Conservation (phyloP, 2,888 invertebrate genomes). For the Heliconius sara region DNA sequence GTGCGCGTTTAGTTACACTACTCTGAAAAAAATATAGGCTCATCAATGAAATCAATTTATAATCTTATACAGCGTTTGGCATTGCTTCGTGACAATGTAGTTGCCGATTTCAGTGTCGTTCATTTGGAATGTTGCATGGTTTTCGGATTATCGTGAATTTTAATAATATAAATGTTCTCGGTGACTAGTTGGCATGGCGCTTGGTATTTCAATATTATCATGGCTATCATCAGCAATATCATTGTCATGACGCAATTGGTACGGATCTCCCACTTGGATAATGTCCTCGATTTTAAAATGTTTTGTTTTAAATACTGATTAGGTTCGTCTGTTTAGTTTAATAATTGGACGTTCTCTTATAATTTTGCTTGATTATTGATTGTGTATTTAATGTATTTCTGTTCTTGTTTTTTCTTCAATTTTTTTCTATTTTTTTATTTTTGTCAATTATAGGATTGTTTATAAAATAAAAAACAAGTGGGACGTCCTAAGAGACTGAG, state of each 20-base stretch:
- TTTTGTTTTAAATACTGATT: neutral
- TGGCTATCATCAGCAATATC: slow-evolving; percentile 81
- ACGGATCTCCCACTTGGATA: slow-evolving; percentile 68
- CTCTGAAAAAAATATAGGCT: slow-evolving; percentile 48
- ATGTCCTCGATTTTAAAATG: slow-evolving; percentile 13
- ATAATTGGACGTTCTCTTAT: neutral
- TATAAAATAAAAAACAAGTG: slow-evolving; percentile 44
- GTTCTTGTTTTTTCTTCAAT: neutral
- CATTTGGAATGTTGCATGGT: slow-evolving; percentile 81
- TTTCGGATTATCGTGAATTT: slow-evolving; percentile 61
- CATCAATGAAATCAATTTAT: slow-evolving; percentile 53
- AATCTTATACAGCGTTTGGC: slow-evolving; percentile 62
- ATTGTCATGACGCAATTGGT: slow-evolving; percentile 83
- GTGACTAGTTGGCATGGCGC: slow-evolving; percentile 76
- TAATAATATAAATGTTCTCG: slow-evolving; percentile 53
- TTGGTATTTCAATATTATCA: slow-evolving; percentile 73
- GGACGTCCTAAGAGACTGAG: slow-evolving; percentile 51
- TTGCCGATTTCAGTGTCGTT: slow-evolving; percentile 78
- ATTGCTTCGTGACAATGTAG: slow-evolving; percentile 85
- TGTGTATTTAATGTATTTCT: neutral
- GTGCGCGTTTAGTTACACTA: neutral
- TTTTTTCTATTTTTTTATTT: neutral
- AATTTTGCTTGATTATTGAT: neutral
- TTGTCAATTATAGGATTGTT: neutral
- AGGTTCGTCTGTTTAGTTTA: neutral